Conservation (phyloP, 2,113 vertebrate genomes). For the Thymallus thymallus region DNA sequence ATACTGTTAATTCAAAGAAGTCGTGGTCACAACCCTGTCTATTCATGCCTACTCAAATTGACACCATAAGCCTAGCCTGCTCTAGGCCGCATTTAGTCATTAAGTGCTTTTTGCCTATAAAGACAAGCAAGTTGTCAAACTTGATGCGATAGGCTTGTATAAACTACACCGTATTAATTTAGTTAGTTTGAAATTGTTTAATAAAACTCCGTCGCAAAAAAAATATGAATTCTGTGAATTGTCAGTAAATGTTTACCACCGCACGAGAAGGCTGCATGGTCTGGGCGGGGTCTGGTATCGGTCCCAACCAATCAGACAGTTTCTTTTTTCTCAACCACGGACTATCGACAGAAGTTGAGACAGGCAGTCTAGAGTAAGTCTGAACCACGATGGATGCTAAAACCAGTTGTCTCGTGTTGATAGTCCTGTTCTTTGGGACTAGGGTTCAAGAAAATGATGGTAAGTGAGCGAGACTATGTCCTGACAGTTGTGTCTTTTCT, state of each 20-base stretch:
- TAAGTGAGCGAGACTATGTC: constrained; percentile 35
- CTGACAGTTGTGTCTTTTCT: background rate
- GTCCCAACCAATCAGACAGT: constrained; percentile 56
- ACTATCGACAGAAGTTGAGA: constrained; percentile 59
- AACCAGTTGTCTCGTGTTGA: constrained; percentile 52
- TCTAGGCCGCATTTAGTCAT: background rate
- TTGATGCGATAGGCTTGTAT: background rate
- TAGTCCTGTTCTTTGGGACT: constrained; percentile 66
- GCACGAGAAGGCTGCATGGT: constrained; percentile 30
- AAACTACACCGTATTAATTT: no score
- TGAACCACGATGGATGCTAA: constrained; percentile 71
- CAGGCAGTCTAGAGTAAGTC: constrained; percentile 65
- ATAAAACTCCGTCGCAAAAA: background rate
- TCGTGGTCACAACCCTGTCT: background rate
- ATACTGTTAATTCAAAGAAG: background rate
- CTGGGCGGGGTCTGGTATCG: constrained; percentile 61
- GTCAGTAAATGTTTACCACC: constrained; percentile 59
- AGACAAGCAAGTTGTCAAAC: background rate
- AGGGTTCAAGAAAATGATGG: constrained; percentile 64
- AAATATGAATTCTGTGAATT: background rate
- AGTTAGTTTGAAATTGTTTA: no score
- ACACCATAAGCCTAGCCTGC: background rate
- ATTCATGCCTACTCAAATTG: background rate
- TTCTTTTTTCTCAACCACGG: constrained; percentile 21
- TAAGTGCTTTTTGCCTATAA: background rate